Percentiles rank a stretch among this genome's conserved stretches.
These are phyloP conservation scores for Glossosoma conforme DNA, from an alignment of 1,140 invertebrate genomes.

Conservation along the genomic window DNA sequence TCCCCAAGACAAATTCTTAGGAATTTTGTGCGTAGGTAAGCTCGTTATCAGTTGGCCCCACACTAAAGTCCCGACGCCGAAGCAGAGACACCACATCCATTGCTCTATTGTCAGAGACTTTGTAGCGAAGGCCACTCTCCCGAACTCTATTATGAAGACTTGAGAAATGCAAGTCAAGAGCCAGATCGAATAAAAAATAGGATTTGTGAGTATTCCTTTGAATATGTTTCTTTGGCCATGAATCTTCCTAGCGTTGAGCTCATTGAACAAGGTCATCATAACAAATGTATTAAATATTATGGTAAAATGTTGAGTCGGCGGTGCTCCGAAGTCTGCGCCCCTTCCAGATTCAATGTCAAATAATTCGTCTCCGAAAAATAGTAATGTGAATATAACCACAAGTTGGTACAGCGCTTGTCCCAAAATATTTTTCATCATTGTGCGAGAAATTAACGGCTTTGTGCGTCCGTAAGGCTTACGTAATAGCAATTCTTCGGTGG, in stretches of 20 bases:
- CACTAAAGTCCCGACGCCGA: constrained; percentile 49
- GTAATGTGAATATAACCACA: constrained; percentile 55
- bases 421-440: constrained; percentile 66
- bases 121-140: constrained; percentile 58
- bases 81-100: constrained; percentile 53
- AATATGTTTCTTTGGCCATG: constrained; percentile 66
- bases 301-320: constrained; percentile 61
- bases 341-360: constrained; percentile 54
- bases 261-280: constrained; percentile 71
- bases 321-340: constrained; percentile 40
- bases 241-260: constrained; percentile 66
- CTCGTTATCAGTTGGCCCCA: constrained; percentile 65
- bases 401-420: constrained; percentile 64
- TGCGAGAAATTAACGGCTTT: constrained; percentile 59
- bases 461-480: constrained; percentile 65
- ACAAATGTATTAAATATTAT: constrained; percentile 70
- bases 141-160: constrained; percentile 61
- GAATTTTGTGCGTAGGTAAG: constrained; percentile 36
- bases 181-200: constrained; percentile 62
- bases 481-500: constrained; percentile 56
- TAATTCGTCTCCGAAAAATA: constrained; percentile 52
- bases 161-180: constrained; percentile 55
- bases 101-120: constrained; percentile 53
- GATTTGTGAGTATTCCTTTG: constrained; percentile 56
- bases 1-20: constrained; percentile 23